Percentiles rank a stretch among this genome's conserved stretches.
These are phyloP conservation scores for Zonotrichia albicollis DNA, from an alignment of 2,797 vertebrate species.

Conservation along the genomic window DNA sequence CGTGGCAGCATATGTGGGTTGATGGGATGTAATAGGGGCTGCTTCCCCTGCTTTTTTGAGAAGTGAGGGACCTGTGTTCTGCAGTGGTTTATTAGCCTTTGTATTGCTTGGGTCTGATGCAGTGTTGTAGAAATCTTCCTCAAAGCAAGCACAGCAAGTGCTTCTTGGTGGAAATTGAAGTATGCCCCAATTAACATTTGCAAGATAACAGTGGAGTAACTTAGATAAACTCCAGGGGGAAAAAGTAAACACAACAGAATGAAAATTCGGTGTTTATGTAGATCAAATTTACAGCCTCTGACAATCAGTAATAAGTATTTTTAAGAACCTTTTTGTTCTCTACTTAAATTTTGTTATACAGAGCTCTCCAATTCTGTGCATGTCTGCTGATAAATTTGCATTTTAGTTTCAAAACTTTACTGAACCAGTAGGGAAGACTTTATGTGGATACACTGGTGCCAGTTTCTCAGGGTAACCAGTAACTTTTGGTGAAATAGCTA, in stretches of 20 bases:
- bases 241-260: background rate
- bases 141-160: background rate
- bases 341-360: background rate
- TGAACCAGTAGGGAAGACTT: background rate
- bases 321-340: constrained; percentile 8
- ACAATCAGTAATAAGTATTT: constrained; percentile 16
- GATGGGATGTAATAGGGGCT: background rate
- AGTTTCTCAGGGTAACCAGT: background rate
- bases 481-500: background rate
- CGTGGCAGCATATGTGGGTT: background rate
- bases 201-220: background rate
- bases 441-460: background rate
- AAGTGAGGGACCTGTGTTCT: background rate
- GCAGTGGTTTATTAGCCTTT: background rate
- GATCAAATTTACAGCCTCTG: background rate
- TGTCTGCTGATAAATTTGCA: background rate
- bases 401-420: background rate
- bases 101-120: background rate
- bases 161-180: background rate
- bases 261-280: background rate
- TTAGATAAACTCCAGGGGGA: background rate
- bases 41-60: background rate
- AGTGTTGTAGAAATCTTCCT: background rate
- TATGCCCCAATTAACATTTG: background rate
- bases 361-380: background rate